These are phyloP conservation scores for Papilio glaucus DNA, from an alignment of 1,140 invertebrate genomes.

Conservation along the genomic window DNA sequence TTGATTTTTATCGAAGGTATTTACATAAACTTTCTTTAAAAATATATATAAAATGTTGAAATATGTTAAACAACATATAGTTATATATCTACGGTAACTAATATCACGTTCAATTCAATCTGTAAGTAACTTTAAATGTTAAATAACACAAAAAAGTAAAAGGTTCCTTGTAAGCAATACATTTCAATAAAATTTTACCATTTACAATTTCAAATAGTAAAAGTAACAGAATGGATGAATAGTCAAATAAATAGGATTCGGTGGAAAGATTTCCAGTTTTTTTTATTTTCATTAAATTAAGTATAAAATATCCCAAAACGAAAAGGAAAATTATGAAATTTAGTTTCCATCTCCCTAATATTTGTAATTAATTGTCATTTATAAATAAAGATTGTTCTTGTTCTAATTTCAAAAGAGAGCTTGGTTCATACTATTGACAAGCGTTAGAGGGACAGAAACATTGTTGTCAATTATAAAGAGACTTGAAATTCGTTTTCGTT, in stretches of 20 bases:
- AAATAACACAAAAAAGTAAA: neutral
- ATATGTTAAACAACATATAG: constrained; percentile 46
- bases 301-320: constrained; percentile 63
- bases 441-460: neutral
- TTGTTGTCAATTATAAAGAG: neutral
- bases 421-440: neutral
- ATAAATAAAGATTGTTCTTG: neutral
- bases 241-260: constrained; percentile 66
- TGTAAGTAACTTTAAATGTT: constrained; percentile 34
- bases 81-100: constrained; percentile 75
- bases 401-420: neutral
- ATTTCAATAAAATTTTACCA: neutral
- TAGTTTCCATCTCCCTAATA: neutral
- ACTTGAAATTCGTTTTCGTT: constrained; percentile 43
- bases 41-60: constrained; percentile 57
- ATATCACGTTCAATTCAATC: constrained; percentile 67
- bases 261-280: constrained; percentile 58
- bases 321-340: constrained; percentile 52
- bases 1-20: constrained; percentile 56
- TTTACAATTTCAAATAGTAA: neutral
- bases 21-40: constrained; percentile 59
- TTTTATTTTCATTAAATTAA: constrained; percentile 49
- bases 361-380: neutral
- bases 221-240: constrained; percentile 16
- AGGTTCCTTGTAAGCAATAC: neutral